Evolutionary conservation across 2,113 vertebrate species (phyloP).

Genomic region (Rhagologus leucostigma): DNA sequence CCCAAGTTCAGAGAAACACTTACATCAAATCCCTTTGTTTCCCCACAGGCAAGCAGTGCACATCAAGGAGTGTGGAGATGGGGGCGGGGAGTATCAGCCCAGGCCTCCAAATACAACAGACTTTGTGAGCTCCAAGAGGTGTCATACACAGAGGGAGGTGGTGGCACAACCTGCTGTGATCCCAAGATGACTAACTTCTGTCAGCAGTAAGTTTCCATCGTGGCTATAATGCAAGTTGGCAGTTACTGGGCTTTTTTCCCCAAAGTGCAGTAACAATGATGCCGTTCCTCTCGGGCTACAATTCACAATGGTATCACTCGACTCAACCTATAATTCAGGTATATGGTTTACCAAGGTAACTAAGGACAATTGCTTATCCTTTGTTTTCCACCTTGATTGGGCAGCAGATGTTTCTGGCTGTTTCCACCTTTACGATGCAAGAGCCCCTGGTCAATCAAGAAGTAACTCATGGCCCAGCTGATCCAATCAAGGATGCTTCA

Average conservation of each 20-base stretch:
- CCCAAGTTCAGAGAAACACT: background rate
- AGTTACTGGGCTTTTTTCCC: background rate
- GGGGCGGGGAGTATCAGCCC: rapidly evolving
- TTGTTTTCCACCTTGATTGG: background rate
- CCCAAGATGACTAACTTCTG: background rate
- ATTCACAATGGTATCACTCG: background rate
- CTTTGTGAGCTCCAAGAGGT: background rate
- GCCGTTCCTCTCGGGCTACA: background rate
- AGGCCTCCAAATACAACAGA: background rate
- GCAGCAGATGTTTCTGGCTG: background rate
- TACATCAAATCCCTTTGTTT: background rate
- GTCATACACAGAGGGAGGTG: background rate
- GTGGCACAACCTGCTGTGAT: background rate
- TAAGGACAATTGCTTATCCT: background rate
- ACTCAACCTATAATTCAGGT: background rate
- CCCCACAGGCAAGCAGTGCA: background rate
- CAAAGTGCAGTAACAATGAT: background rate
- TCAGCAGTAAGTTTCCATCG: background rate
- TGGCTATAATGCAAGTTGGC: background rate
- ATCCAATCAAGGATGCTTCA: background rate
- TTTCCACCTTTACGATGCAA: background rate
- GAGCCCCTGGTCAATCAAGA: background rate
- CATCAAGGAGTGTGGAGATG: background rate
- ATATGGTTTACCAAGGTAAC: background rate
- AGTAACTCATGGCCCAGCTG: no score